These are phyloP conservation scores for Coptodon bakossiorum DNA, from an alignment of 2,113 vertebrate species.

Conservation along the genomic window DNA sequence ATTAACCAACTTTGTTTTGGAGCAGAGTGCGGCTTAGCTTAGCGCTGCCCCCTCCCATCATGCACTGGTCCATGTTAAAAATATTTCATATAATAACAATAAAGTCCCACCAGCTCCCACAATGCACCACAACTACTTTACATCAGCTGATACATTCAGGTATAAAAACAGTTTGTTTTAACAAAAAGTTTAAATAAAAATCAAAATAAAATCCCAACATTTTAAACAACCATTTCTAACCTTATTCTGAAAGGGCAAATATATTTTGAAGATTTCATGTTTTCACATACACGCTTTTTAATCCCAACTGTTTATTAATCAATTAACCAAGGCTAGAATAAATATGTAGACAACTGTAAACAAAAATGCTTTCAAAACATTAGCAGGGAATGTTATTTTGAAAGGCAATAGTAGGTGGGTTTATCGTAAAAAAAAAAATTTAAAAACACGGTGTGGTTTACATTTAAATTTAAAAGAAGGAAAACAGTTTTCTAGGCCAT, in stretches of 20 bases:
- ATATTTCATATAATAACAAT: not conserved
- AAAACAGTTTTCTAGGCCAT: not conserved
- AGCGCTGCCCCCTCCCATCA: not conserved
- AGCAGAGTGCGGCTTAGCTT: not conserved
- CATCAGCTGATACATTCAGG: not conserved
- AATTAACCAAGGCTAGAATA: not conserved
- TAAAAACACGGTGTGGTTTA: not conserved
- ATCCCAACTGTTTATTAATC: not conserved
- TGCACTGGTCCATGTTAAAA: constrained; percentile 6
- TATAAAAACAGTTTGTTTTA: not conserved
- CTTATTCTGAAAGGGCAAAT: not conserved
- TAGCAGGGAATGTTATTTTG: not conserved
- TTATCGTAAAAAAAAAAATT: not conserved
- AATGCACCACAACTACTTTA: constrained; percentile 16
- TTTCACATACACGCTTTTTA: not conserved
- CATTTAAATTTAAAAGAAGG: not conserved
- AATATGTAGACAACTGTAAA: not conserved
- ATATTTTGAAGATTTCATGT: not conserved
- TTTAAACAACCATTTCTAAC: not conserved
- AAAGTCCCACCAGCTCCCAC: not conserved
- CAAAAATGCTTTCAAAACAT: not conserved
- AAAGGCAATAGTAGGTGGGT: not conserved
- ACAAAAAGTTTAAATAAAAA: not conserved
- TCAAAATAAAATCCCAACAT: not conserved
- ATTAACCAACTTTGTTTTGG: not conserved